Conservation (phyloP, 2,888 invertebrate species). For the Torymus auratus region DNA sequence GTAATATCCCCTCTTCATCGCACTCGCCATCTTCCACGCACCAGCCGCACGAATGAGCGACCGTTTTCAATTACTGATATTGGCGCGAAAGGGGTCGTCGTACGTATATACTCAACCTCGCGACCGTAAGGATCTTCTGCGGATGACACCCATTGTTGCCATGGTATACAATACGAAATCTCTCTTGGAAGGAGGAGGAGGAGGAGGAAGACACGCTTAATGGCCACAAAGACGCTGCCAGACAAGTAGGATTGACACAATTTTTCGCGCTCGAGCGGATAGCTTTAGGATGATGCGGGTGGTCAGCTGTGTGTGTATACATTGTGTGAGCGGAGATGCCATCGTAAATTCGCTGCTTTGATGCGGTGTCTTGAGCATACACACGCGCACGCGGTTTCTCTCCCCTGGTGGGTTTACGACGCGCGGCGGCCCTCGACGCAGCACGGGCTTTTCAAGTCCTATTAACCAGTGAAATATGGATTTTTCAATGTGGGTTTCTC, state of each 20-base stretch:
- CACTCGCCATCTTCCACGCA: no score
- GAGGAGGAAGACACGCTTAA: no score
- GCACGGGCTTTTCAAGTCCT: not conserved
- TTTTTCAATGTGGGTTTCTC: not conserved
- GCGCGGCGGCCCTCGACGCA: not conserved
- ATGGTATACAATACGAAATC: not conserved
- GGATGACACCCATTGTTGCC: constrained; percentile 25
- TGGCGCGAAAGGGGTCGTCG: constrained; percentile 32
- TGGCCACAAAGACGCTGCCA: no score
- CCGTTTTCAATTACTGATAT: constrained; percentile 41
- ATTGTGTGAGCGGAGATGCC: no score
- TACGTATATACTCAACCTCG: not conserved
- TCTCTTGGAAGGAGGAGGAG: no score
- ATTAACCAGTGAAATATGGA: constrained; percentile 5
- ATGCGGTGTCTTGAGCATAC: no score
- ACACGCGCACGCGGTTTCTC: no score
- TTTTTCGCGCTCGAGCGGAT: constrained; percentile 25
- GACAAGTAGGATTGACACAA: not conserved
- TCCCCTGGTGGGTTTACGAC: no score
- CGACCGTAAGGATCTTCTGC: constrained; percentile 7
- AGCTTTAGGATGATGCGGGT: not conserved
- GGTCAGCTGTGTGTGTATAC: not conserved
- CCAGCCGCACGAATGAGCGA: constrained; percentile 1
- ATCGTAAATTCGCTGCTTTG: no score
- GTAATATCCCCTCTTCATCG: not conserved